Evolutionary conservation across 1,140 invertebrate species (phyloP), one percentile per base, ranked within the genome.

Genomic region (Euglossa dilemma): DNA sequence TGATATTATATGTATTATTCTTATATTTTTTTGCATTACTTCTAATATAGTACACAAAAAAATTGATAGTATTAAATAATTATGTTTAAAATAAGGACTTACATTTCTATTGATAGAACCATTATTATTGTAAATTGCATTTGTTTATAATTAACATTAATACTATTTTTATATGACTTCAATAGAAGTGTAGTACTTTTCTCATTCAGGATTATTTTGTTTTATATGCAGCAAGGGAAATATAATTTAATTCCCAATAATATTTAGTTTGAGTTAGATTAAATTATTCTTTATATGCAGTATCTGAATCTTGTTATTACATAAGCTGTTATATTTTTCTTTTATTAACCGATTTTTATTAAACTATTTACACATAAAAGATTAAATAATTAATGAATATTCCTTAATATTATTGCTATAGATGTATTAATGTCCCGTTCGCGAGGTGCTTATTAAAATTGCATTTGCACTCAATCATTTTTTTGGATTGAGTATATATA

Each of bases 301-400:
- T 52, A 52, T 52, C 16, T 52, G 16, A 36, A 36, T 36, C n/a
- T n/a, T n/a, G 16, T 63, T 16, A 45, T 45, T 67, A 45, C 5
- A 67, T 66, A 45, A 66, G n/a, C 18, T 64, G 9, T 20, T 67
- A 45, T 23, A 45, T n/a, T n/a, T 67, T n/a, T 2, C 45, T 67
- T n/a, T 45, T 14, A 67, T 67, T 54, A 45, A n/a, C 23, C 3
- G 9, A 45, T 18, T 28, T 16, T 36, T 64, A 18, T 64, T 64
- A 64, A 36, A 43, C 18, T 36, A 36, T 66, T 66, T 45, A 66
- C 43, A 36, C 45, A 61, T 80, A 71, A 47, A 80, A 56, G 77
- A 69, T 80, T 61, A 72, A 80, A 61, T 72, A 61, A 61, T 72
- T 63, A 61, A 43, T 52, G 16, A 80, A 72, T 52, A 45, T 72